Evolutionary conservation across 2,888 invertebrate species (phyloP).

Genomic region (Athalia cordata): DNA sequence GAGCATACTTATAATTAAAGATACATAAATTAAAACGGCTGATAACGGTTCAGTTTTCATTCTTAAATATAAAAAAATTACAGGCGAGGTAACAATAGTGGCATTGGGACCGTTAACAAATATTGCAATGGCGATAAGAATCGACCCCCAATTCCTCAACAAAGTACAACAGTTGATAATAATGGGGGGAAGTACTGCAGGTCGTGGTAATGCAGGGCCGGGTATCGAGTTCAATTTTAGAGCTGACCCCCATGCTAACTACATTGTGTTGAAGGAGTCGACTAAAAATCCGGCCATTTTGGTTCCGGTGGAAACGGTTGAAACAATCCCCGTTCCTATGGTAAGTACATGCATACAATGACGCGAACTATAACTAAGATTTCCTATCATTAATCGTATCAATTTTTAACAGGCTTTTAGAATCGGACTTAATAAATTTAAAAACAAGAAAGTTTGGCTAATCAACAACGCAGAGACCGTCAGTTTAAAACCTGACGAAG

Average conservation of each 20-base stretch:
- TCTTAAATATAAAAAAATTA: constrained; percentile 37
- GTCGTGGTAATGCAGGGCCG: constrained; percentile 67
- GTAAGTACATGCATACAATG: constrained; percentile 54
- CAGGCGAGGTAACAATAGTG: constrained; percentile 71
- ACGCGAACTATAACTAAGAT: too few relatives aligned
- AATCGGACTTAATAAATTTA: neutral
- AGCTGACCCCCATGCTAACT: constrained; percentile 78
- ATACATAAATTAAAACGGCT: neutral
- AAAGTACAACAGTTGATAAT: constrained; percentile 65
- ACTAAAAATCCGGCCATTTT: constrained; percentile 69
- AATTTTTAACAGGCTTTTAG: constrained; percentile 6
- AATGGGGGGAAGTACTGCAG: constrained; percentile 69
- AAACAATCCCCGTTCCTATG: constrained; percentile 53
- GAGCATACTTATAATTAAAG: too few relatives aligned
- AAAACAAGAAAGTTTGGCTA: constrained; percentile 2
- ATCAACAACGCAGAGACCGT: neutral
- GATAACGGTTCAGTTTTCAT: neutral
- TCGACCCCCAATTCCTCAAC: constrained; percentile 66
- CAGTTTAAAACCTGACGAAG: constrained; percentile 48
- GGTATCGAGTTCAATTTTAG: constrained; percentile 78
- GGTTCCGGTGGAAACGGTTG: constrained; percentile 75
- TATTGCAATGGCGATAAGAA: constrained; percentile 74
- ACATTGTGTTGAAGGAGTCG: constrained; percentile 73
- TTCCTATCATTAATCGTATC: neutral
- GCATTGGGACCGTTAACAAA: constrained; percentile 77